Conservation (phyloP, 2,888 invertebrate species). For the Ochropacha duplaris region DNA sequence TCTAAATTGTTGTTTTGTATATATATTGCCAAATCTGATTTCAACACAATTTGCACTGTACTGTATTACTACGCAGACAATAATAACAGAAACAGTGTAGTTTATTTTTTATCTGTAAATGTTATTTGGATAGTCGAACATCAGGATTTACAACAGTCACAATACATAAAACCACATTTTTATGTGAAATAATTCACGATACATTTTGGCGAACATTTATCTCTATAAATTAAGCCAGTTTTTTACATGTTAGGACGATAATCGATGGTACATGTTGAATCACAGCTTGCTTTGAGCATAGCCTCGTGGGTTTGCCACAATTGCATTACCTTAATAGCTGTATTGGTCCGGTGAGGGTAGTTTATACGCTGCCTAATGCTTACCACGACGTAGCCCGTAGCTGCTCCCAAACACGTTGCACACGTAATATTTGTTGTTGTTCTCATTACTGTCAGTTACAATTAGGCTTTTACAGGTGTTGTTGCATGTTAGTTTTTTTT, state of each 20-base stretch:
- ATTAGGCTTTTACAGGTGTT: not conserved
- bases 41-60: not conserved
- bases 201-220: not conserved
- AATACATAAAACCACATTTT: not conserved
- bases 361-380: slow-evolving; percentile 53
- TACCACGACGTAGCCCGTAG: slow-evolving; percentile 26
- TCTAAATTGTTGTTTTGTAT: not conserved
- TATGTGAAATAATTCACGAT: not conserved
- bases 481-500: too few species aligned
- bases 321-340: slow-evolving; percentile 69
- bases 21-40: not conserved
- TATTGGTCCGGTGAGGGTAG: slow-evolving; percentile 58
- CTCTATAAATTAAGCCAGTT: not conserved
- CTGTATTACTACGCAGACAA: too few species aligned
- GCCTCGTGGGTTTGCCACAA: slow-evolving; percentile 36
- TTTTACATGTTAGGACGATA: slow-evolving; percentile 13
- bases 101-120: too few species aligned
- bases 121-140: not conserved
- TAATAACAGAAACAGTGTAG: not conserved
- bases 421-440: slow-evolving; percentile 7
- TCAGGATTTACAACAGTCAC: not conserved
- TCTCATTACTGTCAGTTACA: not conserved
- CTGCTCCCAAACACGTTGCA: slow-evolving; percentile 19
- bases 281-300: slow-evolving; percentile 30
- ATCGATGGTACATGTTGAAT: slow-evolving; percentile 44